A percentile compares a stretch with the other conserved stretches of the same genome.
phyloP scores from a whole-genome alignment of 2,113 vertebrate genomes.

The Sceloporus undulatus region DNA sequence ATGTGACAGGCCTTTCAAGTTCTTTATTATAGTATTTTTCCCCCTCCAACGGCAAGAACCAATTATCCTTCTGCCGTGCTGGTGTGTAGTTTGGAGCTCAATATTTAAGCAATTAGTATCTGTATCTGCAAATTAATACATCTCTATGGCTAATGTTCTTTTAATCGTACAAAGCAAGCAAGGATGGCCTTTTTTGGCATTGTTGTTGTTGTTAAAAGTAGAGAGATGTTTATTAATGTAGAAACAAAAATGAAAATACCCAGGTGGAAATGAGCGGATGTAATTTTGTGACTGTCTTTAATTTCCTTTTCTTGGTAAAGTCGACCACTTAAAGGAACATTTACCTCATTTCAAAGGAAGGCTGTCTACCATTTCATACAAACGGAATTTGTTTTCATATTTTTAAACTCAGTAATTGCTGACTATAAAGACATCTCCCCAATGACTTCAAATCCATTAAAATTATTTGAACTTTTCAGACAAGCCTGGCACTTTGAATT shows the following conservation, averaged over 20 bases:
- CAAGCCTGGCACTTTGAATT: conserved; percentile 64
- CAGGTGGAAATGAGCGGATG: conserved; percentile 44
- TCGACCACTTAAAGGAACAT: conserved; percentile 58
- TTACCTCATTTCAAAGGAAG: conserved; percentile 65
- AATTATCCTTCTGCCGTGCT: conserved; percentile 85
- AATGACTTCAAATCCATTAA: conserved; percentile 70
- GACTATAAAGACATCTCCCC: conserved; percentile 63
- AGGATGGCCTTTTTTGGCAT: conserved; percentile 64
- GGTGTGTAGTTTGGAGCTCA: conserved; percentile 80
- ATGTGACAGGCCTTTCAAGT: conserved; percentile 88
- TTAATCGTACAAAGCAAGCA: conserved; percentile 81
- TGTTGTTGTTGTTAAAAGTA: conserved; percentile 68
- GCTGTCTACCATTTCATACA: conserved; percentile 68
- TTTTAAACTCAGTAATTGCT: conserved; percentile 74
- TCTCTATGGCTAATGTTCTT: conserved; percentile 80
- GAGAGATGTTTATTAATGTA: conserved; percentile 77
- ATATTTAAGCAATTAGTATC: conserved; percentile 86
- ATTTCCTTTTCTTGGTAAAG: conserved; percentile 61
- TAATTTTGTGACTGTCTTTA: conserved; percentile 66
- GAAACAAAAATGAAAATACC: conserved; percentile 68
- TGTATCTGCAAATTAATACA: conserved; percentile 84
- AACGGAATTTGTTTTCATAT: conserved; percentile 74
- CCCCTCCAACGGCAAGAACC: conserved; percentile 74
- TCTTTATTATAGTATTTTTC: conserved; percentile 83
- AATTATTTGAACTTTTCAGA: conserved; percentile 73